Evolutionary conservation across 92 coral and sea anemone species (phyloP).

Genomic region (Phenganax marumi): DNA sequence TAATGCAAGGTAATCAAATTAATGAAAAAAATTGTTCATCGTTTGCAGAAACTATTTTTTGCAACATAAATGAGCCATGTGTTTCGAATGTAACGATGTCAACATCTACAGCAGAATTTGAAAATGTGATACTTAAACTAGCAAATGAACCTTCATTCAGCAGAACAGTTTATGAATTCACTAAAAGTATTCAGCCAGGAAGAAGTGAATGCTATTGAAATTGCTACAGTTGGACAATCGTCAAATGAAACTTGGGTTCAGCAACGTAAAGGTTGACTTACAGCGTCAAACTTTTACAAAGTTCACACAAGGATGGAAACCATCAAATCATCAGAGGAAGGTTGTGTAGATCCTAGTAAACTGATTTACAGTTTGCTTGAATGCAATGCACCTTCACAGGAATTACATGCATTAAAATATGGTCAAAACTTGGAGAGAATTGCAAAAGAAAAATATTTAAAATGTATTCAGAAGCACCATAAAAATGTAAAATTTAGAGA

Average conservation of each 20-base stretch:
- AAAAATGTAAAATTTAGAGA: constrained; percentile 16
- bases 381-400: constrained; percentile 12
- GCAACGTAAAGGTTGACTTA: constrained; percentile 16
- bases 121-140: neutral
- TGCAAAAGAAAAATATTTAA: constrained; percentile 29
- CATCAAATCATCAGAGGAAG: constrained; percentile 9
- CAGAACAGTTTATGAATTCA: constrained; percentile 1
- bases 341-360: constrained; percentile 6
- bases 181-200: neutral
- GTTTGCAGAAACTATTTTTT: too few species aligned
- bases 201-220: constrained; percentile 11
- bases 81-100: too few species aligned
- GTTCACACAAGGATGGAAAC: constrained; percentile 25
- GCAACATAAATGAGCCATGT: too few species aligned
- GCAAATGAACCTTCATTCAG: neutral
- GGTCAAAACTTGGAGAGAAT: constrained; percentile 28
- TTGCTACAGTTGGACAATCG: constrained; percentile 9
- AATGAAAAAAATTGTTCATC: neutral
- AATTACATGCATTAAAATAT: constrained; percentile 22
- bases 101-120: neutral
- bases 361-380: constrained; percentile 18
- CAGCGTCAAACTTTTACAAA: constrained; percentile 13
- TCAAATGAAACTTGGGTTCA: neutral
- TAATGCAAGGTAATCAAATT: neutral
- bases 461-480: constrained; percentile 14